phyloP scores from a whole-genome alignment of 2,888 invertebrate genomes.

The Barypeithes pellucidus region DNA sequence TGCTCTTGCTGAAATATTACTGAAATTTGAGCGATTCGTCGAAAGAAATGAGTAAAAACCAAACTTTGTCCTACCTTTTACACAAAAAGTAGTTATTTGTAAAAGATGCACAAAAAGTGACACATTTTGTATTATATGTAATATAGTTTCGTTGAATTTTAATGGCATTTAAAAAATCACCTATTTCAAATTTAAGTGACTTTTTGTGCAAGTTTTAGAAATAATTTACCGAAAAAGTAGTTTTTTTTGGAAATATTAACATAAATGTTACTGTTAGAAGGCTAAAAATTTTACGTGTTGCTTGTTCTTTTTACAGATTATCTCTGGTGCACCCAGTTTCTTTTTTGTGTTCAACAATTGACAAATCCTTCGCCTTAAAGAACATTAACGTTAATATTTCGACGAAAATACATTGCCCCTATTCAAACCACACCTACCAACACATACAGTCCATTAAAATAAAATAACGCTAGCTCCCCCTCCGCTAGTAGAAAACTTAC shows the following conservation, averaged over 20 bases:
- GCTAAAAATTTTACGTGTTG: no score
- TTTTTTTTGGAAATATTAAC: conserved; percentile 18
- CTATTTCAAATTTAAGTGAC: conserved; percentile 16
- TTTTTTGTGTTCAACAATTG: no score
- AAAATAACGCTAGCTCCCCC: conserved; percentile 39
- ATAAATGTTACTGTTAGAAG: neutral
- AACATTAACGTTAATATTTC: conserved; percentile 6
- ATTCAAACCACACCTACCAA: conserved; percentile 6
- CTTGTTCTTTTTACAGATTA: no score
- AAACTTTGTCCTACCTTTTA: conserved; percentile 1
- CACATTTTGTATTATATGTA: conserved; percentile 62
- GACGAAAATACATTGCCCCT: conserved; percentile 8
- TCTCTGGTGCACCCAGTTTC: no score
- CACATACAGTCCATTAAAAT: conserved; percentile 23
- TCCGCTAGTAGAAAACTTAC: conserved; percentile 36
- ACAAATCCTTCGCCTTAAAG: no score
- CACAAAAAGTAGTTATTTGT: conserved; percentile 12
- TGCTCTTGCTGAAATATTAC: neutral
- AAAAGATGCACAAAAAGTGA: conserved; percentile 36
- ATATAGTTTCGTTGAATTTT: conserved; percentile 53
- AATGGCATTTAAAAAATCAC: conserved; percentile 45
- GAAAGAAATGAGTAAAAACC: conserved; percentile 11
- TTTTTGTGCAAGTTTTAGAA: conserved; percentile 32
- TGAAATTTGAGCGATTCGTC: no score
- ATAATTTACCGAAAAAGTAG: neutral